Evolutionary conservation across 2,888 invertebrate genomes (phyloP).

Genomic region (Temnothorax ravouxi): DNA sequence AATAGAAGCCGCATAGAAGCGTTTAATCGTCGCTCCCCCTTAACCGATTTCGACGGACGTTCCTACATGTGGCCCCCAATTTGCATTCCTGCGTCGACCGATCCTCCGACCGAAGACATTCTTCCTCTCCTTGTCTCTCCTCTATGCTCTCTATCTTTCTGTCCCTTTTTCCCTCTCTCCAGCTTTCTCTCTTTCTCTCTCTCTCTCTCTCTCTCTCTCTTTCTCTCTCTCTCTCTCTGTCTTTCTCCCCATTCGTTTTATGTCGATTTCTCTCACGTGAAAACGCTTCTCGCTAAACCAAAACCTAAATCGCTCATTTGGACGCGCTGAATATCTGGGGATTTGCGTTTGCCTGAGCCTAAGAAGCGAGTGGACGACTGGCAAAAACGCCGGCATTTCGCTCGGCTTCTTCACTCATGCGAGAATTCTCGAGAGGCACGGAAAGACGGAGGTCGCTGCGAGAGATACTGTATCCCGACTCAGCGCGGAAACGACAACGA

Average conservation of each 20-base stretch:
- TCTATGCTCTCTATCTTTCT: not conserved
- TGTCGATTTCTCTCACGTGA: conserved; percentile 17
- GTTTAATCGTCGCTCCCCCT: conserved; percentile 50
- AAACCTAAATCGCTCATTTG: conserved; percentile 53
- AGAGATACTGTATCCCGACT: conserved; percentile 21
- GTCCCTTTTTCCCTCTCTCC: not conserved
- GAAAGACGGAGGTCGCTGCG: conserved; percentile 1
- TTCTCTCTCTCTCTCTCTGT: not conserved
- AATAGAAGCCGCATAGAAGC: conserved; percentile 47
- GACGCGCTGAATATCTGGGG: conserved; percentile 5
- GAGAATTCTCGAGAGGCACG: conserved; percentile 40
- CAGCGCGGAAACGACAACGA: conserved; percentile 59
- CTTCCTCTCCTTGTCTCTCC: not conserved
- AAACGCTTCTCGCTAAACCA: conserved; percentile 34
- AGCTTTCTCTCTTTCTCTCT: not conserved
- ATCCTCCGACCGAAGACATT: conserved; percentile 21
- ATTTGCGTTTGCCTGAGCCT: not conserved
- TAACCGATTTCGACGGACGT: conserved; percentile 51
- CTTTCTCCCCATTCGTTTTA: not conserved
- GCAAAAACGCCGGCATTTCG: conserved; percentile 70
- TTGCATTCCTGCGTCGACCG: conserved; percentile 52
- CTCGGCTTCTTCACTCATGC: conserved; percentile 50
- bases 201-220: not conserved
- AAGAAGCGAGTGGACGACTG: conserved; percentile 35
- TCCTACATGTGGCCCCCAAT: conserved; percentile 48